These are phyloP conservation scores for Gryllus longicercus DNA, from an alignment of 2,888 invertebrate genomes.

Conservation along the genomic window DNA sequence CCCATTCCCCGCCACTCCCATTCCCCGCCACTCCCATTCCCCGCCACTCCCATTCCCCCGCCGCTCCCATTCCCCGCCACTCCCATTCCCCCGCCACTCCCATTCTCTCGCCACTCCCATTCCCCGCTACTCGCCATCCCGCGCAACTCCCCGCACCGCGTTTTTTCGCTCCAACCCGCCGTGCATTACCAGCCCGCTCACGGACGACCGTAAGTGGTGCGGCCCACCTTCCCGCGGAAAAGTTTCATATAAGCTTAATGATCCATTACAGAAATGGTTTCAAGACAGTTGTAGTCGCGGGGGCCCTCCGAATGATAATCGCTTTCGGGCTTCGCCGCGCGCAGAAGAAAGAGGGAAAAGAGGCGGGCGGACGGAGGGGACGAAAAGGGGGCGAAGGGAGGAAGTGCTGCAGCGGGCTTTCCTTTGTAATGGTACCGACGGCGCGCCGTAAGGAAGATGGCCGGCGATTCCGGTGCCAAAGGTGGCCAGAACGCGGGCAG, in stretches of 20 bases:
- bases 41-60: no score
- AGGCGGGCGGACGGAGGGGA: neutral
- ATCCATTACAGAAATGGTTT: conserved; percentile 1
- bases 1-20: no score
- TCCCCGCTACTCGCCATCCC: no score
- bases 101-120: no score
- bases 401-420: neutral
- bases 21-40: no score
- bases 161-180: no score
- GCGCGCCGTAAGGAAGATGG: no score
- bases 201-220: neutral
- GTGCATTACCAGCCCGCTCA: neutral
- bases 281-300: conserved; percentile 17
- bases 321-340: neutral
- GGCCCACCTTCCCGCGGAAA: neutral
- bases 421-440: neutral
- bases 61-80: no score
- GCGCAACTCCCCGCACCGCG: no score
- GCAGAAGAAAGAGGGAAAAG: neutral
- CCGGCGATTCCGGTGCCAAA: no score
- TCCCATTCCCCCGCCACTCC: no score
- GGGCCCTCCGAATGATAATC: conserved; percentile 9
- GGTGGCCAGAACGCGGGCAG: no score
- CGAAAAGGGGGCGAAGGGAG: neutral
- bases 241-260: conserved; percentile 17